Base-by-base conservation (phyloP, 2,797 vertebrate genomes). In the Toxotes lorentzi region DNA sequence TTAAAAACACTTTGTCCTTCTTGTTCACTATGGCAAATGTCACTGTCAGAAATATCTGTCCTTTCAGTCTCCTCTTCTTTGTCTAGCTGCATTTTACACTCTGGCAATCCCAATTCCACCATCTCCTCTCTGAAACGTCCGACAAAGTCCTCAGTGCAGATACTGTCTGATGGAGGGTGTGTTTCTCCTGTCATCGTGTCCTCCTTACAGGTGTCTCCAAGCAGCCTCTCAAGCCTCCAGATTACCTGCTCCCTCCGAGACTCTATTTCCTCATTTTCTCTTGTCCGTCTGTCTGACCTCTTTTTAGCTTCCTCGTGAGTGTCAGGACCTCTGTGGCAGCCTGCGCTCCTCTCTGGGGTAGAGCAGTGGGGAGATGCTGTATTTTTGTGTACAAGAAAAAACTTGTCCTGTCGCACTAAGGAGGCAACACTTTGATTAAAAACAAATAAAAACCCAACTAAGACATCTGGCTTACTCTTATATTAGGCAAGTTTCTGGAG, bases 81-180 rank as follows among this genome's bases (percentile, higher is more conserved):
- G 48, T 67, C 40, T 19, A 45, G 68, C 47, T 64, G 72, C 14
- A 14, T 69, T 47, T 73, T 57, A 35, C 24, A 71, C 11, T 81
- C 54, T 0, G 79, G 56, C n/a, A 81, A 47, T 16, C 78, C 41
- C 1, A 91, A 41, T 6, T 94, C 93, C 0, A 95, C 89, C 93
- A 95, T 94, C 62, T 90, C 91, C n/a, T 96, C 93, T 40, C 56
- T 75, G 84, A 96, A 97, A 45, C 86, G 76, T 17, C 81, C 57
- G 34, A 87, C 89, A 3, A 96, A 96, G 84, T 97, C 96, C 76
- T 97, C 96, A 0, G 96, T 97, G 88, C 94, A 90, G 82, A 96
- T 56, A 62, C 95, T 96, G 70, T 96, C 96, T 34, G 91, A 86
- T 0, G 90, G 92, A 74, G 79, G 76, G 0, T 38, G 67, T 1